A percentile compares a stretch with the other conserved stretches of the same genome.
Evolutionary conservation across 2,888 invertebrate species (phyloP).

Genomic region (Nebria salina): DNA sequence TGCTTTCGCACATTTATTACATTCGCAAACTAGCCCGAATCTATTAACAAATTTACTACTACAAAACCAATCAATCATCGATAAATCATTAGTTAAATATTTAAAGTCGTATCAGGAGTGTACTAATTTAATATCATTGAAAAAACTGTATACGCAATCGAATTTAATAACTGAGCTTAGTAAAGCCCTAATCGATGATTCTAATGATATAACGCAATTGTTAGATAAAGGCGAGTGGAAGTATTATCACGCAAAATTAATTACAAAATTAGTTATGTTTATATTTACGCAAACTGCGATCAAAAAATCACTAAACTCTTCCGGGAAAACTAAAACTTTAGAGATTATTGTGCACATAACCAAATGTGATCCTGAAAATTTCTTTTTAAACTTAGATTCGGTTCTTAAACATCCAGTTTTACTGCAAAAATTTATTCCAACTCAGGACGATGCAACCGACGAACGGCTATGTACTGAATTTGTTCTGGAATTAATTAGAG

Average conservation of each 20-base stretch:
- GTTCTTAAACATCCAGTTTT: conserved; percentile 62
- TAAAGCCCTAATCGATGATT: conserved; percentile 59
- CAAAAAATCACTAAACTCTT: conserved; percentile 50
- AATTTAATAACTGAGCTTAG: conserved; percentile 61
- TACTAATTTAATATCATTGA: conserved; percentile 58
- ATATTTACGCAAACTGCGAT: conserved; percentile 56
- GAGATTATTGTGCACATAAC: conserved; percentile 52
- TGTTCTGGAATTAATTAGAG: conserved; percentile 52
- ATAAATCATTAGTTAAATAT: conserved; percentile 63
- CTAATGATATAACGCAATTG: conserved; percentile 50
- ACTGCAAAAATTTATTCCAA: conserved; percentile 59
- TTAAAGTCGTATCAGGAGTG: conserved; percentile 64
- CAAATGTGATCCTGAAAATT: conserved; percentile 50
- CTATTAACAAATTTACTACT: conserved; percentile 62
- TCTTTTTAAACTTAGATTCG: conserved; percentile 54
- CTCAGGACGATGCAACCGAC: conserved; percentile 53
- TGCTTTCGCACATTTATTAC: conserved; percentile 67
- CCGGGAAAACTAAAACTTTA: conserved; percentile 51
- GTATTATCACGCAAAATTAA: conserved; percentile 31
- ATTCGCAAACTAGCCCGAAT: conserved; percentile 68
- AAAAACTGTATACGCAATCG: conserved; percentile 58
- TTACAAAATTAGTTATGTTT: conserved; percentile 55
- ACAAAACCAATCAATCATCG: conserved; percentile 61
- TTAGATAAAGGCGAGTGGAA: conserved; percentile 7
- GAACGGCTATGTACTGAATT: conserved; percentile 55